These are phyloP conservation scores for Laothoe populi DNA, from an alignment of 2,888 invertebrate genomes.

Conservation along the genomic window DNA sequence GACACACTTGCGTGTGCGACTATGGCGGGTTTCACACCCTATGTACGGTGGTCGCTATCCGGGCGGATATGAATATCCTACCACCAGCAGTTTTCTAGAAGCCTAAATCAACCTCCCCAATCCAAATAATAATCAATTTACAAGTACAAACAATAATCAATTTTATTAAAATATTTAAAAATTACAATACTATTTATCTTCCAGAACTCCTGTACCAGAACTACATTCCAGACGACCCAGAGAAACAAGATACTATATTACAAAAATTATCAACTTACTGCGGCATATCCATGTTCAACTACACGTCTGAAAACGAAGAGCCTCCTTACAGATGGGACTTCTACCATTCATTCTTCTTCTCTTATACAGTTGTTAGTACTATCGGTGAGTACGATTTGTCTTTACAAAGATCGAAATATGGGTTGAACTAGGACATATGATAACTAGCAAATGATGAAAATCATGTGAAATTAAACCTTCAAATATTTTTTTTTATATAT, in stretches of 20 bases:
- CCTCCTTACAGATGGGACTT: slow-evolving; percentile 92
- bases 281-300: slow-evolving; percentile 89
- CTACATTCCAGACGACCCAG: slow-evolving; percentile 82
- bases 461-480: too few relatives aligned
- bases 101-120: too few relatives aligned
- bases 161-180: slow-evolving; percentile 3
- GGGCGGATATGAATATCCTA: too few relatives aligned
- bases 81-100: too few relatives aligned
- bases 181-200: slow-evolving; percentile 49
- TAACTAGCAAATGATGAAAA: too few relatives aligned
- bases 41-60: too few relatives aligned
- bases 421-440: too few relatives aligned
- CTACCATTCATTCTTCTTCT: slow-evolving; percentile 96
- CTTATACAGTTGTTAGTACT: slow-evolving; percentile 95
- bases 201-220: slow-evolving; percentile 86
- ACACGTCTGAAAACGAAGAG: slow-evolving; percentile 86
- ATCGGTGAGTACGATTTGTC: slow-evolving; percentile 87
- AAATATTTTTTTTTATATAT: too few relatives aligned
- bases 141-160: background rate
- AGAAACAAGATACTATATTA: slow-evolving; percentile 85
- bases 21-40: too few relatives aligned
- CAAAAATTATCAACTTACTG: slow-evolving; percentile 89
- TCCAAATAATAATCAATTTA: too few relatives aligned
- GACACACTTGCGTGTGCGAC: too few relatives aligned
- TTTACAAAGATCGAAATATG: background rate